A percentile compares a stretch with the other conserved stretches of the same genome.
Evolutionary conservation across 2,113 vertebrate species (phyloP).

Genomic region (Ploceus nigricollis): DNA sequence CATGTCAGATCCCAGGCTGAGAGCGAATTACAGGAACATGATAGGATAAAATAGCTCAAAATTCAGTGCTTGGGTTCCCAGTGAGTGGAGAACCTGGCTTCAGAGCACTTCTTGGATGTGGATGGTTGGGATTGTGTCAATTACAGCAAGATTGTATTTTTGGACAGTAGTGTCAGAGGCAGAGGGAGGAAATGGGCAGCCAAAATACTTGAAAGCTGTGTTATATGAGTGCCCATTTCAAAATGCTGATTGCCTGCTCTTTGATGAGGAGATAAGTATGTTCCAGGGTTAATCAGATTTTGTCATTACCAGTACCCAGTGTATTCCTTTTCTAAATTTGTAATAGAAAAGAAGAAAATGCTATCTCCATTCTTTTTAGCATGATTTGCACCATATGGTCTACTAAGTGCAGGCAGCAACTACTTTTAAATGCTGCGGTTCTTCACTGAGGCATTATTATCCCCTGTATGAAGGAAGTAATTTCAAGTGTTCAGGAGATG

Average conservation of each 20-base stretch:
- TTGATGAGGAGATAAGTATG: neutral
- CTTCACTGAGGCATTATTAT: neutral
- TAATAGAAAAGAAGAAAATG: constrained; percentile 19
- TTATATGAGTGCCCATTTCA: neutral
- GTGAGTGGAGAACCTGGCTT: neutral
- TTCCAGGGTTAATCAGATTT: constrained; percentile 35
- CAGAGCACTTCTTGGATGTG: neutral
- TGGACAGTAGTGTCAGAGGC: neutral
- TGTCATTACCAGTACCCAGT: neutral
- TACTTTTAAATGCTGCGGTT: neutral
- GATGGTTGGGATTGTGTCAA: neutral
- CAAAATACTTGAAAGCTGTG: neutral
- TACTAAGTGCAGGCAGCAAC: constrained; percentile 22
- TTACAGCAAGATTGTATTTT: neutral
- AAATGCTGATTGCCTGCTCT: neutral
- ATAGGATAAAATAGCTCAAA: neutral
- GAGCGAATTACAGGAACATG: neutral
- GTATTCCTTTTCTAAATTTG: constrained; percentile 1
- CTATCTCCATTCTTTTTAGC: neutral
- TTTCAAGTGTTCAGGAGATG: constrained; percentile 17
- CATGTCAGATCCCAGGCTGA: neutral
- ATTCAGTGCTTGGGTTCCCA: neutral
- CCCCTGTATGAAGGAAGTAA: neutral
- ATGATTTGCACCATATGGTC: constrained; percentile 25
- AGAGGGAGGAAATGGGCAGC: neutral